Percentiles rank a stretch among this genome's conserved stretches.
Conservation (phyloP, 2,888 invertebrate species). For the Drosophila robusta region DNA sequence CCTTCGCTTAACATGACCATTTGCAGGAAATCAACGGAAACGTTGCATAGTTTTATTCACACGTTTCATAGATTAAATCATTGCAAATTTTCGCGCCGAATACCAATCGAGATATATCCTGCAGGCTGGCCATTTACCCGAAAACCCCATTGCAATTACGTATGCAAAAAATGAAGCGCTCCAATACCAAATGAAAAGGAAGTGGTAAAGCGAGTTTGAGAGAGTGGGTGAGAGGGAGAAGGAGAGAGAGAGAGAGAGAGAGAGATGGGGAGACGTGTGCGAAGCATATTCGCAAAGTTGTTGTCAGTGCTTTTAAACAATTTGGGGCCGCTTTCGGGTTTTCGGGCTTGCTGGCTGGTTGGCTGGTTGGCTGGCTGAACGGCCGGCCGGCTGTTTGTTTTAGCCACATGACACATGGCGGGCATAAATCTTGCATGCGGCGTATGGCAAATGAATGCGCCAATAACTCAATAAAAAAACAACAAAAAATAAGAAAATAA, state of each 20-base stretch:
- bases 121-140: conserved; percentile 5
- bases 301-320: conserved; percentile 71
- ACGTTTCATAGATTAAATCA: conserved; percentile 43
- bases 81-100: conserved; percentile 38
- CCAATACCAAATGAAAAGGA: conserved; percentile 36
- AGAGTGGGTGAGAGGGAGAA: background rate
- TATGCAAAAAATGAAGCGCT: conserved; percentile 36
- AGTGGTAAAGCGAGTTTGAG: conserved; percentile 17
- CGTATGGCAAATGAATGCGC: conserved; percentile 79
- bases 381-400: conserved; percentile 55
- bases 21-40: conserved; percentile 32
- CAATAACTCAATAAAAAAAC: conserved; percentile 75
- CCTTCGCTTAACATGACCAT: background rate
- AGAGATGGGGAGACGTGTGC: conserved; percentile 9
- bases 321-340: conserved; percentile 43
- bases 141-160: conserved; percentile 35
- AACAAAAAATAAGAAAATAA: conserved; percentile 10
- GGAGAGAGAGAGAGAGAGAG: background rate
- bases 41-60: conserved; percentile 43
- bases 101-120: conserved; percentile 25
- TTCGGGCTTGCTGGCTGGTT: conserved; percentile 11
- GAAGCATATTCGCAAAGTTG: conserved; percentile 64
- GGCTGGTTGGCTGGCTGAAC: conserved; percentile 4
- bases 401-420: conserved; percentile 78
- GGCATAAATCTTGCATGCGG: conserved; percentile 76